phyloP scores from a whole-genome alignment of 2,797 vertebrate genomes.

The Siniperca obscura region DNA sequence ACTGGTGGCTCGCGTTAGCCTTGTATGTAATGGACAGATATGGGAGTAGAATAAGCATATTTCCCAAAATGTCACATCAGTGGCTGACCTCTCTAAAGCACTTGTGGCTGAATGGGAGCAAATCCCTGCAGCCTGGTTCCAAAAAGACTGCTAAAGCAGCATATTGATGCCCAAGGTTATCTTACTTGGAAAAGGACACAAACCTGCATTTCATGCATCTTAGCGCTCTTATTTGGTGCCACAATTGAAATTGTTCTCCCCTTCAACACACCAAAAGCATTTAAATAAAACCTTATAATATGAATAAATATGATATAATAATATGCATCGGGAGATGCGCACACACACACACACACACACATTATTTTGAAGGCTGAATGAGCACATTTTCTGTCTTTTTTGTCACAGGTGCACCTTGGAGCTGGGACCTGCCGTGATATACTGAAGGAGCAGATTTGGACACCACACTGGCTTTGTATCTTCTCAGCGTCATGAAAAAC shows the following conservation, averaged over 20 bases:
- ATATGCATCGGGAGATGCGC: background rate
- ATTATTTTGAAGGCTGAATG: background rate
- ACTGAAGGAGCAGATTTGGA: conserved; percentile 9
- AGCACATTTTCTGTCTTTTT: background rate
- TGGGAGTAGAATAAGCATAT: background rate
- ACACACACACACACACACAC: background rate
- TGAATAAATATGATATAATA: too few species aligned
- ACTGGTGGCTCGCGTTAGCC: background rate
- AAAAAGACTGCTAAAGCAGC: background rate
- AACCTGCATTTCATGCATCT: background rate
- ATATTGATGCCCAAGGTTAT: background rate
- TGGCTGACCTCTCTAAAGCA: background rate
- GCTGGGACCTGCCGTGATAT: background rate
- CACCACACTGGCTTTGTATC: background rate
- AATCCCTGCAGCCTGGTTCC: background rate
- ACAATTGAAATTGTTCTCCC: background rate
- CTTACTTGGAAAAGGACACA: background rate
- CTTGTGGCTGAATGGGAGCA: background rate
- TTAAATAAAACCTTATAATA: background rate
- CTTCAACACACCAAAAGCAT: background rate
- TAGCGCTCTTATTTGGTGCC: background rate
- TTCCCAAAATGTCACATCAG: background rate
- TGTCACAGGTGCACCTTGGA: conserved; percentile 10
- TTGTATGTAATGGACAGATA: background rate
- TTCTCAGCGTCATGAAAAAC: conserved; percentile 11